Evolutionary conservation across 1,140 invertebrate genomes (phyloP).

Genomic region (Musca domestica): DNA sequence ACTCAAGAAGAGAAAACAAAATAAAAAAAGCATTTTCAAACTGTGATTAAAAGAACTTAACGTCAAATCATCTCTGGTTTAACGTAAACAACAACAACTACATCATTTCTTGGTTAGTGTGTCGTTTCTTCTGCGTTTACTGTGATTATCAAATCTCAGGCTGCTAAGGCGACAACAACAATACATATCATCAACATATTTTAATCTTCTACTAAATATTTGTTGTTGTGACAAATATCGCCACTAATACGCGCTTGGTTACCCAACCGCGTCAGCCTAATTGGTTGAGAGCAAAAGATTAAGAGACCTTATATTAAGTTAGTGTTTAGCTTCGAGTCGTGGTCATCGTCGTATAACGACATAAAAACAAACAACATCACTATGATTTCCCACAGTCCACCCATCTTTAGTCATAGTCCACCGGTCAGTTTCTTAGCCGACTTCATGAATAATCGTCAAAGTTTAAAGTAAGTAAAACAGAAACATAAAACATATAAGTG

Average conservation of each 20-base stretch:
- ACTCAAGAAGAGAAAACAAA: too few species aligned
- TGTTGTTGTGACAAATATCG: constrained; percentile 3
- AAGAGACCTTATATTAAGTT: too few species aligned
- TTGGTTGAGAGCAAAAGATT: too few species aligned
- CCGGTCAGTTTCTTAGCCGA: constrained; percentile 62
- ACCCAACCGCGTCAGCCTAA: too few species aligned
- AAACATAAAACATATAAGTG: background rate
- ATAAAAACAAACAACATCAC: constrained; percentile 31
- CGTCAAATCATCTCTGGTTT: too few species aligned
- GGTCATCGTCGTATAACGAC: background rate
- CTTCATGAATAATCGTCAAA: constrained; percentile 55
- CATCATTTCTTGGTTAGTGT: too few species aligned
- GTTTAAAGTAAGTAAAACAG: constrained; percentile 43
- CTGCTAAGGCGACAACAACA: background rate
- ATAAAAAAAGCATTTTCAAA: too few species aligned
- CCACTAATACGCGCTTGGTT: background rate
- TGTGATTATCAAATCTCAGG: too few species aligned
- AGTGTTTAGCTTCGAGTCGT: too few species aligned
- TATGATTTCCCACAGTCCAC: constrained; percentile 67
- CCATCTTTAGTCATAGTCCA: constrained; percentile 67
- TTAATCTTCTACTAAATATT: background rate
- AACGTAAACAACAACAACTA: too few species aligned
- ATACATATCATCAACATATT: background rate
- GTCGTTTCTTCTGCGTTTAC: too few species aligned
- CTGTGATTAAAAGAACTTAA: too few species aligned